phyloP scores from a whole-genome alignment of 2,113 vertebrate species.

The Boulengeromyrus knoepffleri region DNA sequence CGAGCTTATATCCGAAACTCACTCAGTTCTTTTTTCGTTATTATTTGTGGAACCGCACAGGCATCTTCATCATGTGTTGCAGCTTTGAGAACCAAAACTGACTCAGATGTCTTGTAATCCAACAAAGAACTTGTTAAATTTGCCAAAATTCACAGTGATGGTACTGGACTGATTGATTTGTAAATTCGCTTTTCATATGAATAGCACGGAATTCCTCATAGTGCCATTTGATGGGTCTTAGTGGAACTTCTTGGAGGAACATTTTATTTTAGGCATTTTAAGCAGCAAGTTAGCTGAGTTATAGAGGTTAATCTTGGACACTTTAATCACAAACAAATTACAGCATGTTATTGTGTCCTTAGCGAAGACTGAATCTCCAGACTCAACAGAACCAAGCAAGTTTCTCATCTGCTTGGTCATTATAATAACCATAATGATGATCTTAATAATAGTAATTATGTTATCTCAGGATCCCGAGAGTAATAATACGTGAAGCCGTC shows the following conservation, averaged over 20 bases:
- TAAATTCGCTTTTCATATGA: background rate
- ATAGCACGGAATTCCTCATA: constrained; percentile 42
- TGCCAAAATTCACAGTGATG: background rate
- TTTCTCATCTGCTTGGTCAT: constrained; percentile 14
- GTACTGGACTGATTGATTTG: background rate
- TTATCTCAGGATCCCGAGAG: constrained; percentile 36
- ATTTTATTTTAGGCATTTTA: background rate
- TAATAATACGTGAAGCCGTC: constrained; percentile 35
- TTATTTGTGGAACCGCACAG: background rate
- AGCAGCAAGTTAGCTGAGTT: background rate
- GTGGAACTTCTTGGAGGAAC: constrained; percentile 39
- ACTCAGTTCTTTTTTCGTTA: background rate
- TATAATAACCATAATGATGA: constrained; percentile 23
- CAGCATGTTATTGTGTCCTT: constrained; percentile 13
- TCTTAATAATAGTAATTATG: constrained; percentile 34
- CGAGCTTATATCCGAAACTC: constrained; percentile 25
- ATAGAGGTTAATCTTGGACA: background rate
- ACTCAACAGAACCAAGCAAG: constrained; percentile 8
- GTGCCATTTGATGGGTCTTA: constrained; percentile 35
- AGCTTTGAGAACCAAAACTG: background rate
- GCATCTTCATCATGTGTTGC: background rate
- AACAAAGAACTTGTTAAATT: background rate
- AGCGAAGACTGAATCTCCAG: constrained; percentile 22
- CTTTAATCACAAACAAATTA: background rate
- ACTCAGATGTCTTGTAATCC: background rate